Conservation (phyloP, 2,797 vertebrate genomes). For the Otolemur crassicaudatus region DNA sequence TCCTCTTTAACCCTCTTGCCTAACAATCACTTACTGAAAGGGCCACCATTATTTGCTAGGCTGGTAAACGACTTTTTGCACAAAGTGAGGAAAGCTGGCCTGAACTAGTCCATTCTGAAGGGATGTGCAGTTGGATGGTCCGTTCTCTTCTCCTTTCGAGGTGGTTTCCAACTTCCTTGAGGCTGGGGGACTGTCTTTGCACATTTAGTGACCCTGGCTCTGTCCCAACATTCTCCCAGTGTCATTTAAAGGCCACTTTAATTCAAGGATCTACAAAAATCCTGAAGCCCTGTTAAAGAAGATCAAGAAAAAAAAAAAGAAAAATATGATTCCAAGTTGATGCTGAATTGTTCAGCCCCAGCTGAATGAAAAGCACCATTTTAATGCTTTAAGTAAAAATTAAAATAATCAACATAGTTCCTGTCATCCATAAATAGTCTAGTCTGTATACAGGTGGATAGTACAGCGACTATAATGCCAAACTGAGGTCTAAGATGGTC, state of each 20-base stretch:
- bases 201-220: neutral
- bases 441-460: neutral
- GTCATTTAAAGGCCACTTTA: neutral
- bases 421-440: neutral
- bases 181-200: neutral
- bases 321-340: neutral
- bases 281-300: neutral
- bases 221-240: neutral
- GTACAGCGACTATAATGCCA: neutral
- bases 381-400: neutral
- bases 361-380: neutral
- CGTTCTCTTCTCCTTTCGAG: neutral
- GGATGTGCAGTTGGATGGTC: neutral
- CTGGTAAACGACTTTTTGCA: neutral
- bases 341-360: neutral
- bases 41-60: neutral
- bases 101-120: neutral
- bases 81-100: neutral
- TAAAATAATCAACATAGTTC: neutral
- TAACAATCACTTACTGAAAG: neutral
- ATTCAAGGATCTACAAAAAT: neutral
- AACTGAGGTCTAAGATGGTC: neutral
- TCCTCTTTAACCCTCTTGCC: neutral
- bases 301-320: neutral
- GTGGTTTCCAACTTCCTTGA: neutral